A percentile compares a stretch with the other conserved stretches of the same genome.
Evolutionary conservation across 2,797 vertebrate species (phyloP).

Genomic region (Brotogeris chrysoptera): DNA sequence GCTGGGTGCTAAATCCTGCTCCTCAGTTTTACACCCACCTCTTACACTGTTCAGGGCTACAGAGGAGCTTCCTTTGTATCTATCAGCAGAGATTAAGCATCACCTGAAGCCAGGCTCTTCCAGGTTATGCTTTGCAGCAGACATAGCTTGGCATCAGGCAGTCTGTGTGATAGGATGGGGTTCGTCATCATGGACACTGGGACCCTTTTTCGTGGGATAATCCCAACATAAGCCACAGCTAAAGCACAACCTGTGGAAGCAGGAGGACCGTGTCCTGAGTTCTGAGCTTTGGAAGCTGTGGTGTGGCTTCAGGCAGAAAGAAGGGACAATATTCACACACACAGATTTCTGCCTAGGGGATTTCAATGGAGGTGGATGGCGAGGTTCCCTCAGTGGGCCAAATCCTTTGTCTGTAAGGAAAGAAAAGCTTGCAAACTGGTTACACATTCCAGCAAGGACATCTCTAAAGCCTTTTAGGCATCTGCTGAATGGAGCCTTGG

Average conservation of each 20-base stretch:
- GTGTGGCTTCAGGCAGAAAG: neutral
- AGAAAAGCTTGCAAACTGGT: neutral
- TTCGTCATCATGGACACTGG: neutral
- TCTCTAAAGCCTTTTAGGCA: neutral
- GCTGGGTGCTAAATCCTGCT: neutral
- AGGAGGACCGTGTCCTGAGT: neutral
- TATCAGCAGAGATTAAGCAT: neutral
- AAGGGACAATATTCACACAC: accelerated
- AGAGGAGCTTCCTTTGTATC: neutral
- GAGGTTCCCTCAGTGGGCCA: neutral
- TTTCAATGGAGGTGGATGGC: neutral
- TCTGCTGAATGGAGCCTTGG: neutral
- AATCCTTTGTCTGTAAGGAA: neutral
- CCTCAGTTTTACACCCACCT: neutral
- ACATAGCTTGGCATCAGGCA: neutral
- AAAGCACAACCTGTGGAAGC: neutral
- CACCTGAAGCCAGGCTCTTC: neutral
- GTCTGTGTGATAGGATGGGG: neutral
- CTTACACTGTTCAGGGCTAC: neutral
- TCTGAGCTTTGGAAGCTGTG: neutral
- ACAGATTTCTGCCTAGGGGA: neutral
- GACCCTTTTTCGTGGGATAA: accelerated
- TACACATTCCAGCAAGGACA: too few species aligned
- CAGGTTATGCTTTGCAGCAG: neutral
- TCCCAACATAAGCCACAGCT: accelerated